A percentile compares a stretch with the other conserved stretches of the same genome.
Evolutionary conservation across 1,140 invertebrate genomes (phyloP).

Genomic region (Temnothorax nylanderi): DNA sequence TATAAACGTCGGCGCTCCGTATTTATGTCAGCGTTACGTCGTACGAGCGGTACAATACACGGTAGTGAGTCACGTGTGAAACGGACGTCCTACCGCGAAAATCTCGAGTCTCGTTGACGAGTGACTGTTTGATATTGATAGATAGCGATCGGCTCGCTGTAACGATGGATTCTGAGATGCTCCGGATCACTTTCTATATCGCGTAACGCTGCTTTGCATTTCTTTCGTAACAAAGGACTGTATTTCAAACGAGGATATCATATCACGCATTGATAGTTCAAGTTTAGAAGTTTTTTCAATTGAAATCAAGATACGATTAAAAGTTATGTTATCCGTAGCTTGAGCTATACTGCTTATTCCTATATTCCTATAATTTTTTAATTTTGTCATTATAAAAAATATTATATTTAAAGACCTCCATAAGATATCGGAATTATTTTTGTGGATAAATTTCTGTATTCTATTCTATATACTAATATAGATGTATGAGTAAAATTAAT

Average conservation of each 20-base stretch:
- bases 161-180: not conserved
- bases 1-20: not conserved
- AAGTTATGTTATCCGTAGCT: too few relatives aligned
- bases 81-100: not conserved
- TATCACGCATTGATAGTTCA: not conserved
- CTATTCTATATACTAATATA: too few relatives aligned
- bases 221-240: slow-evolving; percentile 35
- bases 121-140: slow-evolving; percentile 25
- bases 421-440: not conserved
- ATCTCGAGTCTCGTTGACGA: not conserved
- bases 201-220: slow-evolving; percentile 33
- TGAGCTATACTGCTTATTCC: too few relatives aligned
- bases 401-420: not conserved
- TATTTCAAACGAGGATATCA: not conserved
- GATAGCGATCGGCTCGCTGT: not conserved
- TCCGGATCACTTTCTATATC: slow-evolving; percentile 26
- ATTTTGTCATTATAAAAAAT: not conserved
- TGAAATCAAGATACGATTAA: not conserved
- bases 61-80: slow-evolving; percentile 20
- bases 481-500: not conserved
- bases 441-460: not conserved
- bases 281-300: not conserved
- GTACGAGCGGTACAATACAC: not conserved
- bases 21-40: slow-evolving; percentile 1
- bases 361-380: not conserved